Evolutionary conservation across 1,140 invertebrate genomes (phyloP).

Genomic region (Campodea augens): DNA sequence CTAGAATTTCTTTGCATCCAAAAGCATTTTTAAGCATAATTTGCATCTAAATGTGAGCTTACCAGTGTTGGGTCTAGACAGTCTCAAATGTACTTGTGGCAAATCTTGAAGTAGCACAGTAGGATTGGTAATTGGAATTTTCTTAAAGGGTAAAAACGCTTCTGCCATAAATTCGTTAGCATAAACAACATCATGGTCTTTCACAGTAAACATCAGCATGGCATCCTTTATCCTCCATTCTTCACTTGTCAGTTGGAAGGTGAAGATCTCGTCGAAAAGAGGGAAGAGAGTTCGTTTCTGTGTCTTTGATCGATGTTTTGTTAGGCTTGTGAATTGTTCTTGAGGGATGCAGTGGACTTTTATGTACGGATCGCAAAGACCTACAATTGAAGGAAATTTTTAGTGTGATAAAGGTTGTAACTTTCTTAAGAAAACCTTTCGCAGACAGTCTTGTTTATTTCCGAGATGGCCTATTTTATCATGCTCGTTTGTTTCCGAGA

Average conservation of each 20-base stretch:
- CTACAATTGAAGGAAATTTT: constrained; percentile 24
- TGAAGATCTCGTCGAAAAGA: constrained; percentile 81
- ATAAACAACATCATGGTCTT: constrained; percentile 86
- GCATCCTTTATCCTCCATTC: constrained; percentile 49
- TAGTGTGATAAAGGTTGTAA: constrained; percentile 3
- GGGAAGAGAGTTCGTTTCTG: constrained; percentile 86
- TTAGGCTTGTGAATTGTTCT: constrained; percentile 51
- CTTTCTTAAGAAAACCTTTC: constrained; percentile 7
- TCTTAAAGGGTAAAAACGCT: constrained; percentile 60
- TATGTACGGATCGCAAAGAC: constrained; percentile 75
- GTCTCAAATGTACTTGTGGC: constrained; percentile 54
- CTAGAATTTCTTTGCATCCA: no score
- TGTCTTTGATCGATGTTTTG: constrained; percentile 64
- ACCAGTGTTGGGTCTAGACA: constrained; percentile 49
- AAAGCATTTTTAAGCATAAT: constrained; percentile 1
- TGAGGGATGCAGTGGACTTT: constrained; percentile 67
- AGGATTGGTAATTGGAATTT: constrained; percentile 38
- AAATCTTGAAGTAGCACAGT: constrained; percentile 35
- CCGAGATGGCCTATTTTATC: no score
- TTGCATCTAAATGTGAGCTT: constrained; percentile 5
- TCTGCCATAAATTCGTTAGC: constrained; percentile 87
- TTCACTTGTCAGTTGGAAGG: constrained; percentile 52
- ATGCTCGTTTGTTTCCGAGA: no score
- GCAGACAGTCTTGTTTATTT: no score
- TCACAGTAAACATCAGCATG: constrained; percentile 68